Evolutionary conservation across 1,140 invertebrate genomes (phyloP), one percentile per base, ranked within the genome.

Genomic region (Chymomyza costata): DNA sequence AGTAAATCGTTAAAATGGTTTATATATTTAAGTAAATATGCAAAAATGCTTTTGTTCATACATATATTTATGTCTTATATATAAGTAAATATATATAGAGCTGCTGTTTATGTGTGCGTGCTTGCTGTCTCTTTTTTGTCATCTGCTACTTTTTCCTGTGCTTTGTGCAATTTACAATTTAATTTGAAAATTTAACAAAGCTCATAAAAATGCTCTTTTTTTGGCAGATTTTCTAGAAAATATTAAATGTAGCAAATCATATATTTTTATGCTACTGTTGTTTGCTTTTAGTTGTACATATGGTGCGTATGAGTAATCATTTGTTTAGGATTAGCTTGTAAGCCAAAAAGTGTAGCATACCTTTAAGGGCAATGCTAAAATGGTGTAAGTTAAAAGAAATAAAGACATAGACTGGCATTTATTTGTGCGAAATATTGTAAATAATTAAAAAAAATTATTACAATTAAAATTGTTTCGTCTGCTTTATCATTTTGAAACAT

Each of bases 1-100:
- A 53, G 73, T 78, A 78, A 70, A 78, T 78, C 73, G 73, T 80
- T 80, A 80, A 80, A 80, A 80, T 68, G 73, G 38, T 65, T 80
- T 46, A 34, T 21, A 48, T 67, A 80, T 73, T 68, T 67, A 80
- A 80, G 64, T 65, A 80, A 80, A 80, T 80, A 80, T 73, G 73
- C 73, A 73, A 80, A 80, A 73, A 68, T 73, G 54, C 64, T 73
- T 65, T 64, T 74, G 69, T 61, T n/a, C n/a, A n/a, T n/a, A n/a
- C n/a, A n/a, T 73, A 50, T 45, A 48, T 30, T 64, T 17, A 17
- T 41, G 57, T 63, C 39, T 44, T 69, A 51, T 21, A 65, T 39
- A n/a, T n/a, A n/a, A n/a, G n/a, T n/a, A n/a, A n/a, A n/a, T n/a
- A n/a, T n/a, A n/a, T n/a, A n/a, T n/a, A n/a, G n/a, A n/a, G n/a